Conservation (phyloP, 2,888 invertebrate genomes). For the Platypus cylindrus region DNA sequence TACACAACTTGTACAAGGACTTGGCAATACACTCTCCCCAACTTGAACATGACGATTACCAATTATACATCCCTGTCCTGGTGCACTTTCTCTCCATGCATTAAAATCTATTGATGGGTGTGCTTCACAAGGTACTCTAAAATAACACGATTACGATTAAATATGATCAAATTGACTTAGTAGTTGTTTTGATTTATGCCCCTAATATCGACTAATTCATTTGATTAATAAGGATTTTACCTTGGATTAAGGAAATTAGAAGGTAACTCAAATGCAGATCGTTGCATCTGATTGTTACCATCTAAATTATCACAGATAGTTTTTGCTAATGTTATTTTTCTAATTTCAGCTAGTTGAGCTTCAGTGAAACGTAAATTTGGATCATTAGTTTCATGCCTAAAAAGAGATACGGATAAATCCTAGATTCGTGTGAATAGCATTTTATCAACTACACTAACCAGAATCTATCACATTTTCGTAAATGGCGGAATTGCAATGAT, state of each 20-base stretch:
- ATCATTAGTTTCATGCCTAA: conserved; percentile 72
- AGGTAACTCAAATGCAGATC: conserved; percentile 81
- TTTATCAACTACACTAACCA: conserved; percentile 45
- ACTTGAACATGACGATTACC: conserved; percentile 65
- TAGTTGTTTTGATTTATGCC: conserved; percentile 4
- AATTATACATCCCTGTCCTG: conserved; percentile 63
- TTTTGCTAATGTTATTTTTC: conserved; percentile 75
- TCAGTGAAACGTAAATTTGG: conserved; percentile 68
- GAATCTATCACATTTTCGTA: conserved; percentile 87
- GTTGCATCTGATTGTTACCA: conserved; percentile 69
- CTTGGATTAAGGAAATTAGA: conserved; percentile 79
- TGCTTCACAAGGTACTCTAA: conserved; percentile 66
- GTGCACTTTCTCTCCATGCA: conserved; percentile 65
- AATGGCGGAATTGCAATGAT: conserved; percentile 82
- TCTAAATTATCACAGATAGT: conserved; percentile 85
- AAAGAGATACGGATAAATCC: conserved; percentile 1
- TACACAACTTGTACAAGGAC: conserved; percentile 83
- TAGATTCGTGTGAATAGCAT: background rate
- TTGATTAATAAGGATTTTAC: conserved; percentile 4
- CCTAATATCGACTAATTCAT: background rate
- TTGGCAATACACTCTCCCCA: conserved; percentile 74
- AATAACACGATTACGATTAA: background rate
- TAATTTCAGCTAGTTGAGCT: conserved; percentile 74
- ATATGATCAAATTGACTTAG: background rate
- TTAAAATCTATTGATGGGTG: conserved; percentile 69